Conservation (phyloP, 2,797 vertebrate species). For the Chaunax sp. region DNA sequence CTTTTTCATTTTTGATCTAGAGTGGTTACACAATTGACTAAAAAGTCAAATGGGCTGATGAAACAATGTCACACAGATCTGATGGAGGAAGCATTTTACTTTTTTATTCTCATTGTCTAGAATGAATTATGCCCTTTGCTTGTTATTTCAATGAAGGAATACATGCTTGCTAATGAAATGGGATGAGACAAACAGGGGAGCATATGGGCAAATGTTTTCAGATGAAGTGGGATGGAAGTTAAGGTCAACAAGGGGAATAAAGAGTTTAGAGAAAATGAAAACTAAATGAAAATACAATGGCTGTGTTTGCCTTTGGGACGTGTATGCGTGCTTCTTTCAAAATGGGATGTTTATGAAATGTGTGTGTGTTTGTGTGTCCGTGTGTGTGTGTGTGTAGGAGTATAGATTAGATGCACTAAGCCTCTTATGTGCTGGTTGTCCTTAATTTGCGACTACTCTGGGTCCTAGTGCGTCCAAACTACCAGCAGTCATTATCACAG, state of each 20-base stretch:
- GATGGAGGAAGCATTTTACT: not conserved
- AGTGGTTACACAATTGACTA: conserved; percentile 10
- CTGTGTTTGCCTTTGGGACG: conserved; percentile 63
- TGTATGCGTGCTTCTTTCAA: conserved; percentile 67
- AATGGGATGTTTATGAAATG: conserved; percentile 76
- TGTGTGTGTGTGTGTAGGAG: conserved; percentile 44
- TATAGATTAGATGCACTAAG: conserved; percentile 85
- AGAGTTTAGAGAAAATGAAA: conserved; percentile 78
- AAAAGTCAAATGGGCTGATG: conserved; percentile 10
- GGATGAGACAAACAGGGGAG: conserved; percentile 46
- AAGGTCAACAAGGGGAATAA: conserved; percentile 67
- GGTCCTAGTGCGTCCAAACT: conserved; percentile 81
- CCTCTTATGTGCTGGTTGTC: conserved; percentile 85
- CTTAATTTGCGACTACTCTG: conserved; percentile 81
- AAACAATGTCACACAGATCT: conserved; percentile 6
- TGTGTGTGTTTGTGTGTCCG: conserved; percentile 39
- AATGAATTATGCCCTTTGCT: conserved; percentile 16
- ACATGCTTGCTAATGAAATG: conserved; percentile 59
- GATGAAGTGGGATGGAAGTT: conserved; percentile 50
- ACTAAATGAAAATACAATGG: conserved; percentile 78
- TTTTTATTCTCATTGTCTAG: conserved; percentile 1
- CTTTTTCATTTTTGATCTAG: conserved; percentile 20
- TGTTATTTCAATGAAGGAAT: conserved; percentile 36
- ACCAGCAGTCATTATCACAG: conserved; percentile 21
- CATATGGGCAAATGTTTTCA: conserved; percentile 67